Evolutionary conservation across 1,140 invertebrate species (phyloP).

Genomic region (Plectrocnemia conspersa): DNA sequence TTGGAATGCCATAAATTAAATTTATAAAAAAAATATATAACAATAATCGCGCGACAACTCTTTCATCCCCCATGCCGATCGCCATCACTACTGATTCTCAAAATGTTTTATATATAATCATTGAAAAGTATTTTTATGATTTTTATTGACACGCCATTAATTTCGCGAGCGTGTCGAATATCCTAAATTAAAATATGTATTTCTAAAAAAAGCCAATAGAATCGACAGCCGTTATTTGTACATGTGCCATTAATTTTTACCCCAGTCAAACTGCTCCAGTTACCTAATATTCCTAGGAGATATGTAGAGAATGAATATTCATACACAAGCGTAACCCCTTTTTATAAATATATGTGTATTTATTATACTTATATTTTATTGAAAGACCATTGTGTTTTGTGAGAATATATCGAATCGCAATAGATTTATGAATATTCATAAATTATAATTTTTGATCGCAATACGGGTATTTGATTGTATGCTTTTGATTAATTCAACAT

Average conservation of each 20-base stretch:
- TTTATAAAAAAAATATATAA: slow-evolving; percentile 33
- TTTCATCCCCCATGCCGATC: slow-evolving; percentile 26
- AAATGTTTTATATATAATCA: slow-evolving; percentile 19
- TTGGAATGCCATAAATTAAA: slow-evolving; percentile 36
- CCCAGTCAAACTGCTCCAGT: slow-evolving; percentile 15
- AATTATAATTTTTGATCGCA: too few relatives aligned
- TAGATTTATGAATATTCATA: slow-evolving; percentile 18
- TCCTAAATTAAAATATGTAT: slow-evolving; percentile 31
- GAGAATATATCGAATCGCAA: slow-evolving; percentile 9
- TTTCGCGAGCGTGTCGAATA: slow-evolving; percentile 31
- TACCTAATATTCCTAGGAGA: slow-evolving; percentile 2
- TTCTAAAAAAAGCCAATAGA: slow-evolving; percentile 22
- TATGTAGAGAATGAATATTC: slow-evolving; percentile 20
- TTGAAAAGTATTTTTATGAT: slow-evolving; percentile 28
- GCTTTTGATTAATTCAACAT: too few relatives aligned
- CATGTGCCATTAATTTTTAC: slow-evolving; percentile 29
- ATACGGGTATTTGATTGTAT: too few relatives aligned
- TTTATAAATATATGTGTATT: background rate
- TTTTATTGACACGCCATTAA: slow-evolving; percentile 35
- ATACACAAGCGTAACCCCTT: background rate
- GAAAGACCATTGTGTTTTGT: slow-evolving; percentile 2
- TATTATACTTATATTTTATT: slow-evolving; percentile 3
- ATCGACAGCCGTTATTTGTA: slow-evolving; percentile 29
- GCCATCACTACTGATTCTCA: slow-evolving; percentile 4
- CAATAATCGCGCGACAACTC: slow-evolving; percentile 28